phyloP scores from a whole-genome alignment of 92 coral and sea anemone genomes.

The Epizoanthus illoricatus region DNA sequence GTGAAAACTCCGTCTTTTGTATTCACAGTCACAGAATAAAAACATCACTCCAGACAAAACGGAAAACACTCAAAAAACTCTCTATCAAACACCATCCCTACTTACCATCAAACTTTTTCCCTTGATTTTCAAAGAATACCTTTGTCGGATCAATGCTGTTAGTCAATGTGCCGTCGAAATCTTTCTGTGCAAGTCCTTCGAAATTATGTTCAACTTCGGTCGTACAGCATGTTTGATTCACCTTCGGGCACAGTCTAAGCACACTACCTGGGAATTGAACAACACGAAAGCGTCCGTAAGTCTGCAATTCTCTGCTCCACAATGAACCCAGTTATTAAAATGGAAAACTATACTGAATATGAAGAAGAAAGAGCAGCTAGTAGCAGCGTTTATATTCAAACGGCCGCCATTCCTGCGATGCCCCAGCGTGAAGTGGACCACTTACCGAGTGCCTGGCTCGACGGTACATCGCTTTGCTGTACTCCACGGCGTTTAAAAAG shows the following conservation, averaged over 20 bases:
- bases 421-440: slow-evolving; percentile 42
- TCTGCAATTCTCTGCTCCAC: not conserved
- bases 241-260: slow-evolving; percentile 8
- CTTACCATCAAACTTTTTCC: slow-evolving; percentile 36
- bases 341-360: not conserved
- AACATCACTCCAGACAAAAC: not conserved
- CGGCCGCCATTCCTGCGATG: slow-evolving; percentile 23
- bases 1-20: not conserved
- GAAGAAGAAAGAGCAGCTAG: slow-evolving; percentile 5
- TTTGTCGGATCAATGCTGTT: slow-evolving; percentile 15
- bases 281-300: not conserved
- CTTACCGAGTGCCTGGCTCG: slow-evolving; percentile 18
- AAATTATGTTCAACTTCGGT: slow-evolving; percentile 17
- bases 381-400: not conserved
- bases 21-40: not conserved
- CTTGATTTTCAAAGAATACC: slow-evolving; percentile 17
- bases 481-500: slow-evolving; percentile 24
- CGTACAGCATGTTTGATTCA: slow-evolving; percentile 26
- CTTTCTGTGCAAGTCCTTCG: slow-evolving; percentile 27
- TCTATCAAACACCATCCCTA: not conserved
- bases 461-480: slow-evolving; percentile 26
- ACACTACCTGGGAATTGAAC: slow-evolving; percentile 6
- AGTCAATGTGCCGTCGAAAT: slow-evolving; percentile 13
- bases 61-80: not conserved
- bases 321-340: not conserved